phyloP scores from a whole-genome alignment of 1,140 invertebrate genomes.

The Zaprionus davidi region DNA sequence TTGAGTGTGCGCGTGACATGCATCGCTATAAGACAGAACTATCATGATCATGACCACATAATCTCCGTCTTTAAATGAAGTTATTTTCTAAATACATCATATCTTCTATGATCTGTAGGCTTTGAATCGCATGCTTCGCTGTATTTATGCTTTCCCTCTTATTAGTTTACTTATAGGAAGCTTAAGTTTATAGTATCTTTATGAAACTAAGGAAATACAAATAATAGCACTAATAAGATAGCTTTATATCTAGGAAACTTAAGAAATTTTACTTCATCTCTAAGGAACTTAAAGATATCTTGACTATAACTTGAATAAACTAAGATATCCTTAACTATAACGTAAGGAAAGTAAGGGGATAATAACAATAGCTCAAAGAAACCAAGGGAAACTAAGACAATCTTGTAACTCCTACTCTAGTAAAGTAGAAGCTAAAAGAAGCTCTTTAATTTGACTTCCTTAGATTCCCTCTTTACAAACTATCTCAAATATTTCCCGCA shows the following conservation, averaged over 20 bases:
- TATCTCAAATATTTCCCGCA: background rate
- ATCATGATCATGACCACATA: background rate
- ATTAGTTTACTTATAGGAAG: background rate
- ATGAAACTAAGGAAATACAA: background rate
- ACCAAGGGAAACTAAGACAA: no score
- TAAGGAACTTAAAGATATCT: background rate
- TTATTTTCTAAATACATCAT: background rate
- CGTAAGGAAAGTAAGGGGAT: no score
- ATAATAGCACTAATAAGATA: background rate
- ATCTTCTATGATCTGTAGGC: background rate
- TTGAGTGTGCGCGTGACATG: constrained; percentile 3
- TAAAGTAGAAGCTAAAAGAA: background rate
- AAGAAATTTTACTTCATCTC: background rate
- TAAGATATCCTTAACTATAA: no score
- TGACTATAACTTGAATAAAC: background rate
- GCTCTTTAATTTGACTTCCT: background rate
- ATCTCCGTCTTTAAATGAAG: background rate
- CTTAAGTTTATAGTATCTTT: background rate
- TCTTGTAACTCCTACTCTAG: background rate
- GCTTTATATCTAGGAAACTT: background rate
- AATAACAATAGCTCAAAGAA: no score
- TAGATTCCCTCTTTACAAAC: background rate
- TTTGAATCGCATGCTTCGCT: background rate
- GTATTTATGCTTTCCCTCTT: background rate
- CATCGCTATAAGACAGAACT: background rate